A percentile compares a stretch with the other conserved stretches of the same genome.
phyloP scores from a whole-genome alignment of 2,888 invertebrate genomes.

The Neocrepidodera transversa region DNA sequence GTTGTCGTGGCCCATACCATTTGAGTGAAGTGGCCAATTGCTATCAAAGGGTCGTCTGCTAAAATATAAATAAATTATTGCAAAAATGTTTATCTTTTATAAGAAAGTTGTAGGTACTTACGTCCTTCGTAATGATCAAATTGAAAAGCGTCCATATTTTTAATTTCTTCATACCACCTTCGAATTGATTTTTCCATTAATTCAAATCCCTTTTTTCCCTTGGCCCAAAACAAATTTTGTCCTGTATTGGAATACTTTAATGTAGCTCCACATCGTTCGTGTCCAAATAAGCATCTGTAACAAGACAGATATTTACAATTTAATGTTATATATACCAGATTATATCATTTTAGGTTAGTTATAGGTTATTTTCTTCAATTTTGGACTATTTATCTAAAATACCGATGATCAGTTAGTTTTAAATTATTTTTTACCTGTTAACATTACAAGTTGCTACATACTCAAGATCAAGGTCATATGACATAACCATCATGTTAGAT shows the following conservation, averaged over 20 bases:
- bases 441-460: conserved; percentile 38
- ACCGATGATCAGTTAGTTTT: too few species aligned
- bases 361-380: too few species aligned
- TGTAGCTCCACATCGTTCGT: conserved; percentile 37
- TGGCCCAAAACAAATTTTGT: conserved; percentile 28
- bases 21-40: conserved; percentile 34
- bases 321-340: not conserved
- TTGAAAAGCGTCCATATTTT: not conserved
- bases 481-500: conserved; percentile 31
- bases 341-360: too few species aligned
- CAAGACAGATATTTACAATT: too few species aligned
- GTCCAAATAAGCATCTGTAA: conserved; percentile 30
- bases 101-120: too few species aligned
- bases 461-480: conserved; percentile 41
- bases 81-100: too few species aligned
- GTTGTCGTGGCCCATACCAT: conserved; percentile 36
- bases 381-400: too few species aligned
- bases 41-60: too few species aligned
- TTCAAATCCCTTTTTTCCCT: not conserved
- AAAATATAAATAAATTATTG: too few species aligned
- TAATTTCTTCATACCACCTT: not conserved
- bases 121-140: not conserved
- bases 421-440: conserved; percentile 20
- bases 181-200: not conserved
- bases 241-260: conserved; percentile 19